Conservation (phyloP, 2,113 vertebrate genomes). For the Dryoscopus gambensis region DNA sequence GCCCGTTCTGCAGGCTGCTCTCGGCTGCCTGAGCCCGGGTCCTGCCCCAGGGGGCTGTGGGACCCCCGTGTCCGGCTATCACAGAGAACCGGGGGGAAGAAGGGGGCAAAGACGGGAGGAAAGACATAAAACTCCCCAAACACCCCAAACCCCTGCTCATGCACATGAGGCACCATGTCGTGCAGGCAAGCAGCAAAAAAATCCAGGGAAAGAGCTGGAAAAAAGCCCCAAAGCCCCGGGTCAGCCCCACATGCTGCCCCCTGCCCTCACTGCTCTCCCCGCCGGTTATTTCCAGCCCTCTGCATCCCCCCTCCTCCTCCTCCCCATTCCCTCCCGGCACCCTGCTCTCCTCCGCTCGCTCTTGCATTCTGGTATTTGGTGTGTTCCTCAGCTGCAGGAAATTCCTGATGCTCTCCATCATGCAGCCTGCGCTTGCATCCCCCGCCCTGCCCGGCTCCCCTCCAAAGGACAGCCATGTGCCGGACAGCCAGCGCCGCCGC, state of each 20-base stretch:
- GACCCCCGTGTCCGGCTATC: neutral
- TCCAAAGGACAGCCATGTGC: slow-evolving; percentile 77
- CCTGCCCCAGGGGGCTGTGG: neutral
- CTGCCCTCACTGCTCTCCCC: neutral
- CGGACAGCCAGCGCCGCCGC: slow-evolving; percentile 63
- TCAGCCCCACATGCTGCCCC: neutral
- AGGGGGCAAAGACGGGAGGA: neutral
- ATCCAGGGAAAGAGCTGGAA: neutral
- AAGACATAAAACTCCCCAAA: neutral
- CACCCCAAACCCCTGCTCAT: neutral
- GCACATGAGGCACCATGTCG: neutral
- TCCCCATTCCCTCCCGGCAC: neutral
- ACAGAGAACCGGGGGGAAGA: neutral
- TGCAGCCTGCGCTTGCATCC: slow-evolving; percentile 74
- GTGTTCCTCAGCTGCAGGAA: slow-evolving; percentile 91
- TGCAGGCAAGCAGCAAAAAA: neutral
- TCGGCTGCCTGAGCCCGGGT: neutral
- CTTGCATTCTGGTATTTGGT: slow-evolving; percentile 65
- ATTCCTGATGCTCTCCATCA: slow-evolving; percentile 97
- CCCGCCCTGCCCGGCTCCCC: slow-evolving; percentile 83
- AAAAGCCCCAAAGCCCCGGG: neutral
- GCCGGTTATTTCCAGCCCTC: neutral
- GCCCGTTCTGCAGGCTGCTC: neutral
- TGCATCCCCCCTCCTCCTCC: neutral
- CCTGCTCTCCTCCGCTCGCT: slow-evolving; percentile 47